Conservation (phyloP, 2,797 vertebrate genomes). For the Thalassophryne amazonica region DNA sequence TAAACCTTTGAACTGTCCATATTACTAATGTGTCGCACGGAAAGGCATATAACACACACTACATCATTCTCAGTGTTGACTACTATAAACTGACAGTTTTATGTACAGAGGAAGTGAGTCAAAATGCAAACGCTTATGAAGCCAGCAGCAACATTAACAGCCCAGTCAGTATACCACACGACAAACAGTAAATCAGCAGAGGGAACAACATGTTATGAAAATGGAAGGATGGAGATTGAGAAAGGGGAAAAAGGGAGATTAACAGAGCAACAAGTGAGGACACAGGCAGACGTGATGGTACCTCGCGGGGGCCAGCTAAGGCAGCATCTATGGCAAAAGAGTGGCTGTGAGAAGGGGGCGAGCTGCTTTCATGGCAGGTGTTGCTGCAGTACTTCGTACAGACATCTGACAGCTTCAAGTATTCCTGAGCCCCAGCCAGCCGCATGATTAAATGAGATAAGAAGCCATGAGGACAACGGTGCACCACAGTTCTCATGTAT, state of each 20-base stretch:
- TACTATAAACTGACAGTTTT: neutral
- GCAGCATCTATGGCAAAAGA: constrained; percentile 69
- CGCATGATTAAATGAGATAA: constrained; percentile 45
- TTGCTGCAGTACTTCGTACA: constrained; percentile 77
- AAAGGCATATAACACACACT: no score
- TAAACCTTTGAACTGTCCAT: neutral
- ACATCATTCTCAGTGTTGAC: neutral
- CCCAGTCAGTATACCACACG: constrained; percentile 11
- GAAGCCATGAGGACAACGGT: constrained; percentile 30
- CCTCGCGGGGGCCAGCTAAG: constrained; percentile 72
- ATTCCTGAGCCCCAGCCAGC: constrained; percentile 68
- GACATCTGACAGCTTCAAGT: constrained; percentile 81
- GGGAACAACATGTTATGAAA: constrained; percentile 41
- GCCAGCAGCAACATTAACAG: constrained; percentile 6
- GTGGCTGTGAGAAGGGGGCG: constrained; percentile 58
- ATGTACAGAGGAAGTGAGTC: neutral
- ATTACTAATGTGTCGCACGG: neutral
- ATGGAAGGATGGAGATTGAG: neutral
- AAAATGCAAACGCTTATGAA: neutral
- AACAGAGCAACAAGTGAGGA: neutral
- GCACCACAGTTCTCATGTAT: neutral
- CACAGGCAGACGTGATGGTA: constrained; percentile 57
- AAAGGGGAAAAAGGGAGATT: neutral
- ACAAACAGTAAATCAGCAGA: constrained; percentile 44
- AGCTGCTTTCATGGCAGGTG: constrained; percentile 59